Conservation (phyloP, 1,140 invertebrate species). For the Drosophila equinoxialis region DNA sequence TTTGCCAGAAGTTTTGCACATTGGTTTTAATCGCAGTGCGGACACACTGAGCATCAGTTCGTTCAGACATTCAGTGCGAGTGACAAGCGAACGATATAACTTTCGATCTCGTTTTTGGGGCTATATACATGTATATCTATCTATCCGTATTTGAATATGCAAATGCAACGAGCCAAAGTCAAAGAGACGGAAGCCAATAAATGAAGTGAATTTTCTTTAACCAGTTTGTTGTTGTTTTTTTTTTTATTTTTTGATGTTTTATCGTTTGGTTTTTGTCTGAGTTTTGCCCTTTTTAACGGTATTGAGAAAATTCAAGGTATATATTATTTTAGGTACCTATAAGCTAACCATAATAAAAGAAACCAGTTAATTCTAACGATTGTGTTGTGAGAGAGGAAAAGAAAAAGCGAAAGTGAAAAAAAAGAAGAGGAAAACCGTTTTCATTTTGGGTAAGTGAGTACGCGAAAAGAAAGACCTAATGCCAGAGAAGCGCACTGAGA, state of each 20-base stretch:
- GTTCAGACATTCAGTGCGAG: constrained; percentile 3
- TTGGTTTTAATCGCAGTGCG: constrained; percentile 35
- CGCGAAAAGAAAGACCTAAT: constrained; percentile 40
- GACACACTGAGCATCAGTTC: constrained; percentile 19
- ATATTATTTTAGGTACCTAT: background rate
- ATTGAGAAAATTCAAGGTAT: constrained; percentile 57
- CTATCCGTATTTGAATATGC: constrained; percentile 37
- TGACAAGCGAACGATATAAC: background rate
- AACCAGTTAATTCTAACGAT: constrained; percentile 39
- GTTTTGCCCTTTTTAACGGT: constrained; percentile 51
- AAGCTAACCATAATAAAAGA: constrained; percentile 8
- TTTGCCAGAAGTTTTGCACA: constrained; percentile 50
- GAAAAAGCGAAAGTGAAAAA: constrained; percentile 61
- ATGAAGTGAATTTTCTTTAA: constrained; percentile 63
- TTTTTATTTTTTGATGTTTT: background rate
- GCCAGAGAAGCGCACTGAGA: constrained; percentile 5
- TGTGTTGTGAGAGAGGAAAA: constrained; percentile 31
- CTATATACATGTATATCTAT: too few species aligned
- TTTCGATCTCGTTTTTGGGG: constrained; percentile 10
- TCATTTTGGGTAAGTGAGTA: constrained; percentile 44
- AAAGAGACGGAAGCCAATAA: constrained; percentile 23
- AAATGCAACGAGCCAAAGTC: constrained; percentile 25
- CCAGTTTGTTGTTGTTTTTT: constrained; percentile 48
- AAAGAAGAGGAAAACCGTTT: constrained; percentile 18
- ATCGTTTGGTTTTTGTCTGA: too few species aligned